Evolutionary conservation across 1,140 invertebrate species (phyloP).

Genomic region (Drosophila ficusphila): DNA sequence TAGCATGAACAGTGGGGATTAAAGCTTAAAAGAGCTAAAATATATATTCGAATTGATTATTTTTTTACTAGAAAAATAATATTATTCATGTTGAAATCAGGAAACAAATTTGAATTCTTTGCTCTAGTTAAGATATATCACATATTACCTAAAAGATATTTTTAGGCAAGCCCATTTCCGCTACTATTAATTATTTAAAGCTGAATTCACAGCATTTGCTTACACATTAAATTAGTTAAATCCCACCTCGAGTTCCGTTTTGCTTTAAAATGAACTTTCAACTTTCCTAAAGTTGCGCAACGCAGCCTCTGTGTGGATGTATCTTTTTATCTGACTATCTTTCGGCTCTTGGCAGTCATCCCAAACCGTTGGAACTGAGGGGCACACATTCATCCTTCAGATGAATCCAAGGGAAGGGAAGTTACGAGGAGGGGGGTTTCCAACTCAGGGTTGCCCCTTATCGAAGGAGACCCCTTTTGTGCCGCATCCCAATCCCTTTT

Average conservation of each 20-base stretch:
- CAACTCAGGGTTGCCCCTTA: slow-evolving; percentile 9
- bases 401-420: neutral
- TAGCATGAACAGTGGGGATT: neutral
- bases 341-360: slow-evolving; percentile 39
- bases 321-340: slow-evolving; percentile 29
- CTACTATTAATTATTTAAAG: neutral
- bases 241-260: slow-evolving; percentile 21
- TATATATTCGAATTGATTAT: neutral
- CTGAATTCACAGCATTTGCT: neutral
- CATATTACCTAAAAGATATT: neutral
- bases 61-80: neutral
- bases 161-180: neutral
- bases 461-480: neutral
- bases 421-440: neutral
- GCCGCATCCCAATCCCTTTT: slow-evolving; percentile 49
- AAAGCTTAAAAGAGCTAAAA: neutral
- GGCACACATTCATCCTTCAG: neutral
- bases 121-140: too few relatives aligned
- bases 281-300: slow-evolving; percentile 41
- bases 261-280: slow-evolving; percentile 30
- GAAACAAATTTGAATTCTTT: too few relatives aligned
- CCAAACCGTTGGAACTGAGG: slow-evolving; percentile 15
- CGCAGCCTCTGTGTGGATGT: slow-evolving; percentile 5
- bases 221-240: slow-evolving; percentile 14
- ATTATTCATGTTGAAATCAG: too few relatives aligned